These are phyloP conservation scores for Diplogasteroides magnus DNA, from an alignment of 1,140 invertebrate species.

Conservation along the genomic window DNA sequence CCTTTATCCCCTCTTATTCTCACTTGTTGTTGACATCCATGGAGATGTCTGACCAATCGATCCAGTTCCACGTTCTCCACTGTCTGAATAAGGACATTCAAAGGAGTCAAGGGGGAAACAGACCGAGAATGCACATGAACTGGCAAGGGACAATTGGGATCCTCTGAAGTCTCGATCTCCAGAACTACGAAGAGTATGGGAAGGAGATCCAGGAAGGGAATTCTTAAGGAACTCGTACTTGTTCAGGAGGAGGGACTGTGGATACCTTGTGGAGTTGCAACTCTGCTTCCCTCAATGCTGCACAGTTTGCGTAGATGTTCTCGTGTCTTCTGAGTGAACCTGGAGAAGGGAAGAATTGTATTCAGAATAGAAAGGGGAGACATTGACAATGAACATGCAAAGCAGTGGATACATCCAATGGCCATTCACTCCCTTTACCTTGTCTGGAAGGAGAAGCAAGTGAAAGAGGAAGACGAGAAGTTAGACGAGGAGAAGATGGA, in stretches of 20 bases:
- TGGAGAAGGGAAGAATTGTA: too few species aligned
- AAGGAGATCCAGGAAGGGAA: not conserved
- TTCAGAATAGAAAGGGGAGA: too few species aligned
- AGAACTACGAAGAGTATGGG: not conserved
- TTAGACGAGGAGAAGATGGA: too few species aligned
- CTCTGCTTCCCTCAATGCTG: not conserved
- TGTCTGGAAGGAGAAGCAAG: too few species aligned
- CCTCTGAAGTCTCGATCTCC: not conserved
- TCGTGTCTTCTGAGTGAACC: not conserved
- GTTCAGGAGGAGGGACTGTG: too few species aligned
- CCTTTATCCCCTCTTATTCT: too few species aligned
- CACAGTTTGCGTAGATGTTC: not conserved
- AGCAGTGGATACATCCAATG: too few species aligned
- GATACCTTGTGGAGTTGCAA: not conserved
- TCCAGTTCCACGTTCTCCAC: not conserved
- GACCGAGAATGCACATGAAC: not conserved
- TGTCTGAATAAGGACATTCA: not conserved
- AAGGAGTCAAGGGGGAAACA: not conserved
- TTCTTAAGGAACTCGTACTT: too few species aligned
- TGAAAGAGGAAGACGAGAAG: too few species aligned
- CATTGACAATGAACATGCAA: too few species aligned
- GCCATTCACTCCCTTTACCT: too few species aligned
- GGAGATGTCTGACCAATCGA: not conserved
- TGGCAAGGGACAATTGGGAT: not conserved
- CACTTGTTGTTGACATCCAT: not conserved